These are phyloP conservation scores for Henricia sp. DNA, from an alignment of 53 echinoderm and acorn worm species.

Conservation along the genomic window DNA sequence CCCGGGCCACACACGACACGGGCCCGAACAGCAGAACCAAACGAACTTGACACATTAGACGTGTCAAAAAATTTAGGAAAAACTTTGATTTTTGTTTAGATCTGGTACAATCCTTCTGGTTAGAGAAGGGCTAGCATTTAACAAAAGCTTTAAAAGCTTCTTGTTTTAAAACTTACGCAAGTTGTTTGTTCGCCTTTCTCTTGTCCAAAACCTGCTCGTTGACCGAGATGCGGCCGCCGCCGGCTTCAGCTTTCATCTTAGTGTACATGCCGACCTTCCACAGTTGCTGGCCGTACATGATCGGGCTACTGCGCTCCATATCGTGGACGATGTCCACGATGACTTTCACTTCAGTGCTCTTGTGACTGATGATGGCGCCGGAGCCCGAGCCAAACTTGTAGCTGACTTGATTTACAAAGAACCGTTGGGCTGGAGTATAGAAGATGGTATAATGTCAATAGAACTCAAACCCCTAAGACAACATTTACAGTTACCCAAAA, in stretches of 20 bases:
- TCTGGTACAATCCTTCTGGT: too few species aligned
- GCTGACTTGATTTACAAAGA: background rate
- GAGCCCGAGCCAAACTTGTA: slow-evolving; percentile 2
- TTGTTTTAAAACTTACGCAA: slow-evolving; percentile 33
- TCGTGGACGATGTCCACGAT: slow-evolving; percentile 20
- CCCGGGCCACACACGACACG: too few species aligned
- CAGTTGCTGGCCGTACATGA: background rate
- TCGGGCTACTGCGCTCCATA: slow-evolving; percentile 4
- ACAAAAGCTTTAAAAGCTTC: too few species aligned
- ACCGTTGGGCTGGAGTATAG: slow-evolving; percentile 8
- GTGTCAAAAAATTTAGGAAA: too few species aligned
- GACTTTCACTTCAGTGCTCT: background rate
- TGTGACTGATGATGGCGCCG: slow-evolving; percentile 34
- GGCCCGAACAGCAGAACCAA: too few species aligned
- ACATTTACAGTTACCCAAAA: too few species aligned
- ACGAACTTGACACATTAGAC: too few species aligned
- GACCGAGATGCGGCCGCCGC: slow-evolving; percentile 50
- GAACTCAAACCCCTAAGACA: too few species aligned
- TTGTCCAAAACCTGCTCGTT: slow-evolving; percentile 38
- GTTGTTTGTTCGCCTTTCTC: slow-evolving; percentile 36
- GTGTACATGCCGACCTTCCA: slow-evolving; percentile 43
- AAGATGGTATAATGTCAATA: too few species aligned
- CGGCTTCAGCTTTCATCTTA: slow-evolving; percentile 74
- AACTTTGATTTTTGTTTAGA: too few species aligned
- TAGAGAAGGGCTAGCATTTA: too few species aligned